Evolutionary conservation across 2,113 vertebrate genomes (phyloP), one percentile per base, ranked within the genome.

Genomic region (Anser brachyrhynchus): DNA sequence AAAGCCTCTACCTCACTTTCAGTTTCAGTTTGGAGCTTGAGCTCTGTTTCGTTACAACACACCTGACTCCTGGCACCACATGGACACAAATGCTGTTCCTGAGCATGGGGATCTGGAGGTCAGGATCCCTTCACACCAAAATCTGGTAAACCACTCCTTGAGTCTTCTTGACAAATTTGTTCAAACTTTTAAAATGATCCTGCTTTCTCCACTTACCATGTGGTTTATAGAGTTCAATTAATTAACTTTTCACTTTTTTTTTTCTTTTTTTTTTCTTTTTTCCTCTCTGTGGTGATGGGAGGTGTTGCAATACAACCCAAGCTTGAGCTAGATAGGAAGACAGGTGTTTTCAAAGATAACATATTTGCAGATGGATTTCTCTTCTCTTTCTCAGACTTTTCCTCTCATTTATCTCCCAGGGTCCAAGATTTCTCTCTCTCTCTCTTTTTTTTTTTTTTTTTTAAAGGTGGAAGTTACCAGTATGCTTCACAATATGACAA

Each of bases 31-130:
- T 22, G 14, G 39, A 55, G 20, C 37, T 51, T 39, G 29, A 65
- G 31, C 33, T 29, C 51, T 54, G 19, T 4, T 28, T 72, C 10
- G 13, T 29, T 72, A 19, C 13, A 72, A 16, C 26, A 11, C 46
- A 33, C 31, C 65, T 46, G 18, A 44, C 41, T 77, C 28, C 35
- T 18, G 39, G 44, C 31, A 71, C 51, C 0, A 0, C 6, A 4
- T 6, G 17, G 31, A 21, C 31, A n/a, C 9, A 31, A 59, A 14
- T 0, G 2, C 11, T 66, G 13, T 4, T 62, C 11, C 37, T 85
- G 43, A 78, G 21, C 29, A 18, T 0, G 5, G 57, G 16, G 23
- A 10, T 29, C 41, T 69, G 49, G 37, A 61, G 28, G n/a, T 83
- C 66, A 39, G 7, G 4, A 4, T 54, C 19, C 22, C 51, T 39